Evolutionary conservation across 2,888 invertebrate genomes (phyloP).

Genomic region (Petrophora chlorosata): DNA sequence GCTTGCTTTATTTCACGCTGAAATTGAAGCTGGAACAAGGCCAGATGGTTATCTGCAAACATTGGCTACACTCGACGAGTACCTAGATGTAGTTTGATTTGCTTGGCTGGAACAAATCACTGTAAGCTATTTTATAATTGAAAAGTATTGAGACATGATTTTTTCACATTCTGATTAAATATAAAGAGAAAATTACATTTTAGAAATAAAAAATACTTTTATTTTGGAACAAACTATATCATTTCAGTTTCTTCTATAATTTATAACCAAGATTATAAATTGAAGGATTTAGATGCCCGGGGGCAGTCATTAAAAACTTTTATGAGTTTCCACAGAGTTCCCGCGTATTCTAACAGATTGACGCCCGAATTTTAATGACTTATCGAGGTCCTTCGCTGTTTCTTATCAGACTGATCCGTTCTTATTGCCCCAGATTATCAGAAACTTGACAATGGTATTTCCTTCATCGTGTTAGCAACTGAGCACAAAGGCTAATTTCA

Average conservation of each 20-base stretch:
- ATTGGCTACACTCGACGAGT: no score
- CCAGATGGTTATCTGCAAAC: no score
- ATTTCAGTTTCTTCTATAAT: constrained; percentile 35
- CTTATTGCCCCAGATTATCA: constrained; percentile 20
- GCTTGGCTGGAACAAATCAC: no score
- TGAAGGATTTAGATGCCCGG: constrained; percentile 48
- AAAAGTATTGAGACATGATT: no score
- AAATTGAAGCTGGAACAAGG: no score
- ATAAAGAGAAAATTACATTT: not conserved
- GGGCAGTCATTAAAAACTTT: constrained; percentile 64
- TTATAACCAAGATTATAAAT: constrained; percentile 51
- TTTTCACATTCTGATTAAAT: no score
- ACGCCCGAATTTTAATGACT: constrained; percentile 57
- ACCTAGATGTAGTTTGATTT: no score
- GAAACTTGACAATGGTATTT: not conserved
- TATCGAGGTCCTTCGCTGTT: constrained; percentile 20
- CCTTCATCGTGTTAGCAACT: no score
- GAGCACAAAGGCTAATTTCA: not conserved
- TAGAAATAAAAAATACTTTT: not conserved
- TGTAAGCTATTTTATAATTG: no score
- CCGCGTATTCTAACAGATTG: constrained; percentile 52
- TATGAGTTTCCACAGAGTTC: constrained; percentile 56
- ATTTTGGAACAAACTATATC: constrained; percentile 9
- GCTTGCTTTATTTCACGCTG: no score
- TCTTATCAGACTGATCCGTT: constrained; percentile 22